A percentile compares a stretch with the other conserved stretches of the same genome.
Conservation (phyloP, 2,113 vertebrate genomes). For the Dinomys branickii region DNA sequence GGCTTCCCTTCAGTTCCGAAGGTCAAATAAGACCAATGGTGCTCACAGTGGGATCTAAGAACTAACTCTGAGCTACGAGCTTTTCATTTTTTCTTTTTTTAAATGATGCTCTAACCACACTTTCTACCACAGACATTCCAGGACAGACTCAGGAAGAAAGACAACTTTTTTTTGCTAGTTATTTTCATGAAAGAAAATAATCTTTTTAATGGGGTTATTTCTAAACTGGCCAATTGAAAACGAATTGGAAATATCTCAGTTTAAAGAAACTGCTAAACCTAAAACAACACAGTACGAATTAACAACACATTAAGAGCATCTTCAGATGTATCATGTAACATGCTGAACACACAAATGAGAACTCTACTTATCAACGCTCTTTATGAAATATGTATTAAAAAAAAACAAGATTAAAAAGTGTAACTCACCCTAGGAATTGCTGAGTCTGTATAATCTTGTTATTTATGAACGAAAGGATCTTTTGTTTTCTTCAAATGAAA, state of each 20-base stretch:
- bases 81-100: neutral
- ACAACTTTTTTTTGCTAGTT: neutral
- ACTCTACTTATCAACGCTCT: neutral
- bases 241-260: neutral
- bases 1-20: neutral
- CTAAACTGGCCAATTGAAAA: constrained; percentile 13
- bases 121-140: neutral
- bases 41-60: neutral
- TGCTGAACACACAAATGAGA: neutral
- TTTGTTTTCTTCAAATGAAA: constrained; percentile 32
- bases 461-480: neutral
- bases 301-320: neutral
- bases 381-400: neutral
- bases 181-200: neutral
- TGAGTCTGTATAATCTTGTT: neutral
- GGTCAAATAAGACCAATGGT: neutral
- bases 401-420: neutral
- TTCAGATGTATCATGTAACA: neutral
- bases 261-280: constrained; percentile 11
- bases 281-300: neutral
- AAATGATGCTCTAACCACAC: neutral
- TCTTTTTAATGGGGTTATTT: neutral
- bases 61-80: neutral
- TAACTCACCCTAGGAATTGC: neutral
- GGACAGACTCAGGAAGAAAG: neutral